These are phyloP conservation scores for Hormaphis cornu DNA, from an alignment of 1,140 invertebrate species.

Conservation along the genomic window DNA sequence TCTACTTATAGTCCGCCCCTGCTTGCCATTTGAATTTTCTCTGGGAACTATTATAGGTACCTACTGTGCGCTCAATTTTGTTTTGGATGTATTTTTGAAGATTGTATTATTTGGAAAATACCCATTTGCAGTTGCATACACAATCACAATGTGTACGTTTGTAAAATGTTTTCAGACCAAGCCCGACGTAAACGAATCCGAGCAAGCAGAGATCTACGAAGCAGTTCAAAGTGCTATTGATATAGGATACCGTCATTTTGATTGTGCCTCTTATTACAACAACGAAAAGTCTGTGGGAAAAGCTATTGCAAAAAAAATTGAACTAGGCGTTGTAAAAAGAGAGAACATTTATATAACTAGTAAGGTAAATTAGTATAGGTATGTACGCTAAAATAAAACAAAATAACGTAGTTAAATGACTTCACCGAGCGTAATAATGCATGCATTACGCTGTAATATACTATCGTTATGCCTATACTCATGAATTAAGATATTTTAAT, in stretches of 20 bases:
- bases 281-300: conserved; percentile 77
- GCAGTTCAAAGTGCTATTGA: conserved; percentile 55
- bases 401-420: neutral
- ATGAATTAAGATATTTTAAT: no score
- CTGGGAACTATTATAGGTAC: no score
- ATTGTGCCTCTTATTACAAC: conserved; percentile 55
- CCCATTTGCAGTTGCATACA: neutral
- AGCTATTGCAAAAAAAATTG: conserved; percentile 62
- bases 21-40: no score
- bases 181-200: neutral
- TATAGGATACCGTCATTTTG: conserved; percentile 59
- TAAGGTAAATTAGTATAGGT: conserved; percentile 50
- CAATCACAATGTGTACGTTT: neutral
- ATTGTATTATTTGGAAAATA: no score
- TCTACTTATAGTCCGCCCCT: no score
- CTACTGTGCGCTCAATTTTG: no score
- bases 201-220: neutral
- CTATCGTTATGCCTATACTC: neutral
- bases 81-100: no score
- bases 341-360: conserved; percentile 61
- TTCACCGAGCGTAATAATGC: neutral
- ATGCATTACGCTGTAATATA: neutral
- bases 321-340: conserved; percentile 57
- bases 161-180: neutral
- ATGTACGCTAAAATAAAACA: neutral